phyloP scores from a whole-genome alignment of 2,888 invertebrate species.

The Phyto melanocephala region DNA sequence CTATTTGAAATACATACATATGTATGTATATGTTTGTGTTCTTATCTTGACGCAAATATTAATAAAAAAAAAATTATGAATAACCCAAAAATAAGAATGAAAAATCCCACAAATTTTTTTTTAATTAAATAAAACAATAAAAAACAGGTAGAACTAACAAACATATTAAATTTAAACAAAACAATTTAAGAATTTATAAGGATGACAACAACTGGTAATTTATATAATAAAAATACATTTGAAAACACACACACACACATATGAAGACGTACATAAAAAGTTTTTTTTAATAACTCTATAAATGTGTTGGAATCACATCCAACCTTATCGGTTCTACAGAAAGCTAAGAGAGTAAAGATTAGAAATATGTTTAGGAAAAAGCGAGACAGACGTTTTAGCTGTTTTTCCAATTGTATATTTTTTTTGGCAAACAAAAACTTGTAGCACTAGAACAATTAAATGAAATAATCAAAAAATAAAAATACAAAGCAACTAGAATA shows the following conservation, averaged over 20 bases:
- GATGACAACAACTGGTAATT: constrained; percentile 48
- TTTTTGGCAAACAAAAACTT: not conserved
- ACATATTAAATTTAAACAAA: not conserved
- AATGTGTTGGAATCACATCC: not conserved
- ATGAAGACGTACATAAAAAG: not conserved
- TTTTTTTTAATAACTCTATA: not conserved
- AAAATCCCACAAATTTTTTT: too few relatives aligned
- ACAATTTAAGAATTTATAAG: constrained; percentile 12
- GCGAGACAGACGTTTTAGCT: not conserved
- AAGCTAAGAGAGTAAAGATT: not conserved
- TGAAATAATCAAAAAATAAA: not conserved
- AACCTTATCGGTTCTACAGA: not conserved
- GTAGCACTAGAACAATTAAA: constrained; percentile 11
- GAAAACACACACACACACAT: not conserved
- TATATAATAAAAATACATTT: constrained; percentile 29
- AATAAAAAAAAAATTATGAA: too few relatives aligned
- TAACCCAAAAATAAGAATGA: too few relatives aligned
- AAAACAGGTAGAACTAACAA: constrained; percentile 26
- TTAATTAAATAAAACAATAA: not conserved
- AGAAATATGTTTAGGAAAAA: not conserved
- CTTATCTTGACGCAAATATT: too few relatives aligned
- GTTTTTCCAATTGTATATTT: not conserved
- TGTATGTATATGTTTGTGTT: too few relatives aligned
- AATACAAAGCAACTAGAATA: constrained; percentile 9
- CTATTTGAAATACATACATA: too few relatives aligned